A percentile compares a stretch with the other conserved stretches of the same genome.
These are phyloP conservation scores for Saccopteryx leptura DNA, from an alignment of 2,113 vertebrate genomes.

Conservation along the genomic window DNA sequence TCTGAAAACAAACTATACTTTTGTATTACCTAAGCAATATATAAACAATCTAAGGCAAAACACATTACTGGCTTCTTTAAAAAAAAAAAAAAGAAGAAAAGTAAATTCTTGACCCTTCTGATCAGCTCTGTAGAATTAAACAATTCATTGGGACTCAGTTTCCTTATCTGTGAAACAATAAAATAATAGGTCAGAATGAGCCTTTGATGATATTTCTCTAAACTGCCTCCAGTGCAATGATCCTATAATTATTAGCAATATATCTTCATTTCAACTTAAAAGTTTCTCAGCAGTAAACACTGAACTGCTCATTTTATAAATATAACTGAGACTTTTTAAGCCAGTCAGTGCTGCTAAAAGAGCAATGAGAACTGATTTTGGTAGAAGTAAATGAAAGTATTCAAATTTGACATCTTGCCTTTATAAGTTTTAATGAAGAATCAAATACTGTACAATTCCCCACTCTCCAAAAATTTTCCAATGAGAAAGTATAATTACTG, in stretches of 20 bases:
- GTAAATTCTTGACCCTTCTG: not conserved
- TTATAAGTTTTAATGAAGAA: slow-evolving; percentile 63
- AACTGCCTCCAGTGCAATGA: not conserved
- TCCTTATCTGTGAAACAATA: slow-evolving; percentile 60
- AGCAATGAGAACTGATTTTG: slow-evolving; percentile 47
- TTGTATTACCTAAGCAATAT: not conserved
- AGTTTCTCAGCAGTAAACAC: slow-evolving; percentile 61
- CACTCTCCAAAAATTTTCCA: slow-evolving; percentile 1
- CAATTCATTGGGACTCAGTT: slow-evolving; percentile 49
- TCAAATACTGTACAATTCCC: slow-evolving; percentile 14
- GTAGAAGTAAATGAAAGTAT: slow-evolving; percentile 53
- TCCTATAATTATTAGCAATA: slow-evolving; percentile 28
- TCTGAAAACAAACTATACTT: slow-evolving; percentile 1
- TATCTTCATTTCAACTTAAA: slow-evolving; percentile 48
- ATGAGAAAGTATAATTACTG: slow-evolving; percentile 36
- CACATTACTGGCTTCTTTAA: not conserved
- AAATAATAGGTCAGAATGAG: not conserved
- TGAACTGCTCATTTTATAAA: slow-evolving; percentile 68
- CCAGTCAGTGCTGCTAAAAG: not conserved
- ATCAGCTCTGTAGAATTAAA: slow-evolving; percentile 33
- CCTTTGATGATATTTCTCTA: not conserved
- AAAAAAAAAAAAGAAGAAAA: not conserved
- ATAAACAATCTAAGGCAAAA: not conserved
- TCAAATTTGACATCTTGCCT: slow-evolving; percentile 61
- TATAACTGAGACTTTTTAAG: slow-evolving; percentile 50